These are phyloP conservation scores for Ptychochromis oligacanthus DNA, from an alignment of 2,113 vertebrate species.

Conservation along the genomic window DNA sequence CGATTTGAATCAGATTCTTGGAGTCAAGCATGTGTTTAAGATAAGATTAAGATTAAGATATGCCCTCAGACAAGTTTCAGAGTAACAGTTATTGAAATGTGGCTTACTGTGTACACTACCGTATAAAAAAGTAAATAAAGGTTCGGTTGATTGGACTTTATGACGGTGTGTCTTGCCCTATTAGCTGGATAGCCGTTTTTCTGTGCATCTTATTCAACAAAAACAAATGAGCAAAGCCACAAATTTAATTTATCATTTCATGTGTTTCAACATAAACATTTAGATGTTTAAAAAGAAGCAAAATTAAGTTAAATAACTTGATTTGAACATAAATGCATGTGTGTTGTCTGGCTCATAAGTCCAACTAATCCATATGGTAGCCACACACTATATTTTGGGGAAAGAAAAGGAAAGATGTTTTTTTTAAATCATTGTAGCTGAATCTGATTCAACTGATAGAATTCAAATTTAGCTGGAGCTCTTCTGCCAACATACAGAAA, in stretches of 20 bases:
- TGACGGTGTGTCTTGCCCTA: not conserved
- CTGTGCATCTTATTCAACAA: not conserved
- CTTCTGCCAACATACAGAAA: not conserved
- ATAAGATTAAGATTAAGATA: no score
- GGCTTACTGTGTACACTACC: not conserved
- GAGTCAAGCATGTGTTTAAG: not conserved
- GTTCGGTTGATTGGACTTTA: not conserved
- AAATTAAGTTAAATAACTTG: not conserved
- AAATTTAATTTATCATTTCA: not conserved
- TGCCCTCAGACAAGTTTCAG: not conserved
- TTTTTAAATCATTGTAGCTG: no score
- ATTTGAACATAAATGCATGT: not conserved
- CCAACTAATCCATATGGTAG: not conserved
- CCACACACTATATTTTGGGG: not conserved
- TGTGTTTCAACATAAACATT: not conserved
- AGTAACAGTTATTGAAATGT: not conserved
- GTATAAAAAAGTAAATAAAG: not conserved
- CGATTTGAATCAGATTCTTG: not conserved
- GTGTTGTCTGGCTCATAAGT: not conserved
- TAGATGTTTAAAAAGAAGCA: not conserved
- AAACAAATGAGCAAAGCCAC: not conserved
- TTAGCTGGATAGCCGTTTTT: not conserved
- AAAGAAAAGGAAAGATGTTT: not conserved
- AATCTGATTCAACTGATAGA: no score
- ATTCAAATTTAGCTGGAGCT: no score